Evolutionary conservation across 2,113 vertebrate genomes (phyloP), one percentile per base, ranked within the genome.

Genomic region (Condylura cristata): DNA sequence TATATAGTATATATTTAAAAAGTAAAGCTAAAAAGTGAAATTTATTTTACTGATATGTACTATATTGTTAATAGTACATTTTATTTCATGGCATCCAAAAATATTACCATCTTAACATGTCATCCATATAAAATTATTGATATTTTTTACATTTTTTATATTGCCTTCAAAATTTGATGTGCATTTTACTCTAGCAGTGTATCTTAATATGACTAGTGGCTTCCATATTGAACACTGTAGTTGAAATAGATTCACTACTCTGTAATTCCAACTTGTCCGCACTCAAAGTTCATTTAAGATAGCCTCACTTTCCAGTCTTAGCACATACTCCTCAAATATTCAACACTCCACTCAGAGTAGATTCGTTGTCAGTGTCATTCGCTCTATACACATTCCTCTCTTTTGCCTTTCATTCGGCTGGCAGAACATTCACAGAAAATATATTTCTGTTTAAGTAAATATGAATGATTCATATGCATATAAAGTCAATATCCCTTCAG

Each of bases 401-500:
- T 71, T 85, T 34, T 94, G 81, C 66, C 80, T 71, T 85, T 86
- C 32, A 41, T 65, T 65, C 34, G 72, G n/a, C 39, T 89, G 14
- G 2, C 6, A 84, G 9, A 66, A 26, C 10, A 32, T 46, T 86
- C 80, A 18, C 2, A 90, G 37, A 86, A 86, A 80, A 74, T 72
- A 37, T n/a, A 48, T 56, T 48, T 86, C 41, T 90, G 58, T 71
- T 85, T 80, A 80, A 90, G 74, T 74, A 80, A 68, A 20, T 30
- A 16, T 26, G 20, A 81, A 72, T 34, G 37, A 86, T 32, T 74
- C 56, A 65, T 20, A 58, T 26, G n/a, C 66, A 56, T 72, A 39
- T 41, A 81, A 75, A 71, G 34, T 61, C 41, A 86, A 58, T 22
- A 91, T 80, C n/a, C 37, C 48, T 91, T 94, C 58, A 81, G 66